phyloP scores from a whole-genome alignment of 2,888 invertebrate species.

The Lymantria monacha region DNA sequence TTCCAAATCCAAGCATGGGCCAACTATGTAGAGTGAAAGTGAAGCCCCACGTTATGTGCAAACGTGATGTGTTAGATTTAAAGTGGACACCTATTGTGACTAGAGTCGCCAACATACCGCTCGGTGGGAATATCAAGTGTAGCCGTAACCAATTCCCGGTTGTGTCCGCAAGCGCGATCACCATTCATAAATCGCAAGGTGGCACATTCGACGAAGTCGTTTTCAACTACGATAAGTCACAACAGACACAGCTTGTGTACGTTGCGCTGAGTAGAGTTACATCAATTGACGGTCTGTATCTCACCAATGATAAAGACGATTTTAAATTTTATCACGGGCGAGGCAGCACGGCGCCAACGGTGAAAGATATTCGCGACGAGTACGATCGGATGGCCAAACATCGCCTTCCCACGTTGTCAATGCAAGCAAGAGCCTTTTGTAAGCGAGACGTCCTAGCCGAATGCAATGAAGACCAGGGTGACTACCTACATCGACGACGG shows the following conservation, averaged over 20 bases:
- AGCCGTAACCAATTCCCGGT: too few relatives aligned
- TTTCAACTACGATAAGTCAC: not conserved
- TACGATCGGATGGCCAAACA: constrained; percentile 23
- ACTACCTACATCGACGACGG: too few relatives aligned
- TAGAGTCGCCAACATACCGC: too few relatives aligned
- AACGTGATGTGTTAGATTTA: too few relatives aligned
- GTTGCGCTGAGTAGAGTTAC: constrained; percentile 19
- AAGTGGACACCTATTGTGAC: too few relatives aligned
- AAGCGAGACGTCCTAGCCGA: too few relatives aligned
- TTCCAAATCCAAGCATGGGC: too few relatives aligned
- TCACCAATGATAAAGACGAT: constrained; percentile 2
- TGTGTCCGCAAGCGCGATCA: constrained; percentile 16
- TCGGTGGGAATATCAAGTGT: constrained; percentile 18
- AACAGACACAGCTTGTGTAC: constrained; percentile 16
- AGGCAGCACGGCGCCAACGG: constrained; percentile 19
- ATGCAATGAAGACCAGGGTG: too few relatives aligned
- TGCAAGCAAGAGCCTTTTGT: constrained; percentile 19
- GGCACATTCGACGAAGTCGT: constrained; percentile 19
- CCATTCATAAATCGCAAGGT: constrained; percentile 19
- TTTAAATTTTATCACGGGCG: constrained; percentile 9
- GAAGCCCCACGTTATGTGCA: too few relatives aligned
- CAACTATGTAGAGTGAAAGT: too few relatives aligned
- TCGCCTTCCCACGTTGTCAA: constrained; percentile 14
- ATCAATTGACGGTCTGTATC: constrained; percentile 2
- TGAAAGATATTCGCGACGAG: constrained; percentile 23